Percentiles rank a stretch among this genome's conserved stretches.
These are phyloP conservation scores for Xenentodon cancila DNA, from an alignment of 2,797 vertebrate species.

Conservation along the genomic window DNA sequence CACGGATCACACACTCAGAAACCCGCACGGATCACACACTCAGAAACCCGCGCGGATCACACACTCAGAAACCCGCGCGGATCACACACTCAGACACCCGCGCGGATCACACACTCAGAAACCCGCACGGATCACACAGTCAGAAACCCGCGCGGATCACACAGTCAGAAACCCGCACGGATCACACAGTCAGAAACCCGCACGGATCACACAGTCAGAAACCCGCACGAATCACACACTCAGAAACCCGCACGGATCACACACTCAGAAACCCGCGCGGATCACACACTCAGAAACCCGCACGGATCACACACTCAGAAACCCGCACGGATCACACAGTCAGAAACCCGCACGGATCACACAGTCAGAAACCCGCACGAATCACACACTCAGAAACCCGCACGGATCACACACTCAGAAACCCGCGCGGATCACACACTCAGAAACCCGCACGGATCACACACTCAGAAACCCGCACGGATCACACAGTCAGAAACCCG, in stretches of 20 bases:
- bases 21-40: constrained; percentile 34
- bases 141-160: constrained; percentile 37
- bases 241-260: constrained; percentile 39
- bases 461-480: constrained; percentile 35
- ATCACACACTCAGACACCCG: constrained; percentile 22
- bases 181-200: constrained; percentile 22
- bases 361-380: constrained; percentile 35
- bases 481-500: constrained; percentile 22
- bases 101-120: constrained; percentile 35
- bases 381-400: constrained; percentile 22
- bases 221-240: constrained; percentile 32
- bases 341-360: constrained; percentile 37
- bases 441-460: constrained; percentile 39
- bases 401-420: constrained; percentile 35
- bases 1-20: constrained; percentile 35
- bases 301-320: constrained; percentile 35
- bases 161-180: constrained; percentile 35
- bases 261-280: constrained; percentile 34
- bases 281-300: constrained; percentile 22
- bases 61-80: constrained; percentile 34
- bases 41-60: constrained; percentile 39
- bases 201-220: constrained; percentile 37
- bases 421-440: constrained; percentile 33
- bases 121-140: constrained; percentile 35
- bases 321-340: constrained; percentile 35